Evolutionary conservation across 2,113 vertebrate species (phyloP).

Genomic region (Bubo blakistoni): DNA sequence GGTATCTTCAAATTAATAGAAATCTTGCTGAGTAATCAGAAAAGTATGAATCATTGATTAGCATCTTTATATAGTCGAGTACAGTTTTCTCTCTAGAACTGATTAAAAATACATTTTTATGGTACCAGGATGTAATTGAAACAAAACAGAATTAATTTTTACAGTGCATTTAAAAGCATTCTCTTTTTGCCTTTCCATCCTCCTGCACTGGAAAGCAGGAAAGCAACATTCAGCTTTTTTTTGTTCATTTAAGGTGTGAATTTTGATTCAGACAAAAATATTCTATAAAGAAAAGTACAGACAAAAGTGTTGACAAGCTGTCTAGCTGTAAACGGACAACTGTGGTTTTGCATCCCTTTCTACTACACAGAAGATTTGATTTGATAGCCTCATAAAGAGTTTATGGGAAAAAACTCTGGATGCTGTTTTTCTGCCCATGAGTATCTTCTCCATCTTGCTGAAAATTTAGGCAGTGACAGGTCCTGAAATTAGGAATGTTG

Average conservation of each 20-base stretch:
- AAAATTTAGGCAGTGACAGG: neutral
- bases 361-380: neutral
- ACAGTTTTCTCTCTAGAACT: neutral
- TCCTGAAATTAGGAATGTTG: neutral
- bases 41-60: slow-evolving; percentile 2
- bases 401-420: neutral
- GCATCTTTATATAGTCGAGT: neutral
- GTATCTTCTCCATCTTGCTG: neutral
- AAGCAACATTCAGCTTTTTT: neutral
- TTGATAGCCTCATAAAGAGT: neutral
- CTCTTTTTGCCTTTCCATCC: neutral
- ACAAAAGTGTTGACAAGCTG: neutral
- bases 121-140: neutral
- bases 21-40: neutral
- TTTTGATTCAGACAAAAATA: neutral
- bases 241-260: neutral
- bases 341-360: neutral
- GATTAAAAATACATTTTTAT: neutral
- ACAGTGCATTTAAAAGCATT: neutral
- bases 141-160: neutral
- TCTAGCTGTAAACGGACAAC: neutral
- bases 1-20: neutral
- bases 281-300: neutral
- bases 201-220: neutral
- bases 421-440: neutral